Base-by-base conservation (phyloP, 2,113 vertebrate species). In the Prionailurus viverrinus region DNA sequence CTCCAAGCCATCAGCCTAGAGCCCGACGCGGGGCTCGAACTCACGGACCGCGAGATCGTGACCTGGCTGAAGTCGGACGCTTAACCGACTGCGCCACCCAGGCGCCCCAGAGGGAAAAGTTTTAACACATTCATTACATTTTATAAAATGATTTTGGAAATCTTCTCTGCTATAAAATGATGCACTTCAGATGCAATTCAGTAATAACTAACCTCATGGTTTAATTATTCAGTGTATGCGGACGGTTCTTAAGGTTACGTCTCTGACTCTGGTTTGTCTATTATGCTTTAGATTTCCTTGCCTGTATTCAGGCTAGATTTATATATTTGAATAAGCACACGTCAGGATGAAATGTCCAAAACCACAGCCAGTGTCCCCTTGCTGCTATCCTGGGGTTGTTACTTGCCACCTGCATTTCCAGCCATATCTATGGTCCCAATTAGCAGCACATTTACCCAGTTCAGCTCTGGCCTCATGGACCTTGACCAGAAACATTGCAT, bases 221-320 rank as follows among this genome's bases (percentile, higher is more conserved):
- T 61, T 78, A 63, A 48, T 82, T 80, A 76, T 16, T 65, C 48
- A 8, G 65, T 21, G 13, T 69, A 23, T 39, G 31, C 8, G 31
- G 61, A 31, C 29, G 11, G 33, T 39, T 68, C 73, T 81, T 18
- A 39, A 69, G 63, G 48, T 63, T 39, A 18, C 45, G 7, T 48
- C 41, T 93, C 61, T 87, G 12, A 66, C 33, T 83, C 69, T 89
- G 76, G 25, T 19, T 96, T 79, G 23, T 76, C 48, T 73, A 4
- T 25, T 23, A 36, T 6, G 33, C 19, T 74, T 74, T 41, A 27
- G 45, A 53, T n/a, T 74, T 65, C 9, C 31, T 25, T 25, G 11
- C 11, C 21, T 3, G 4, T 53, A 65, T 85, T 74, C 14, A 4
- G 63, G 27, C 21, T 39, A n/a, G 53, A 13, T 16, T 39, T 27